A percentile compares a stretch with the other conserved stretches of the same genome.
These are phyloP conservation scores for Turritopsis dohrnii DNA, from an alignment of 30 jellyfish, hydroid and myxozoan species.

Conservation along the genomic window DNA sequence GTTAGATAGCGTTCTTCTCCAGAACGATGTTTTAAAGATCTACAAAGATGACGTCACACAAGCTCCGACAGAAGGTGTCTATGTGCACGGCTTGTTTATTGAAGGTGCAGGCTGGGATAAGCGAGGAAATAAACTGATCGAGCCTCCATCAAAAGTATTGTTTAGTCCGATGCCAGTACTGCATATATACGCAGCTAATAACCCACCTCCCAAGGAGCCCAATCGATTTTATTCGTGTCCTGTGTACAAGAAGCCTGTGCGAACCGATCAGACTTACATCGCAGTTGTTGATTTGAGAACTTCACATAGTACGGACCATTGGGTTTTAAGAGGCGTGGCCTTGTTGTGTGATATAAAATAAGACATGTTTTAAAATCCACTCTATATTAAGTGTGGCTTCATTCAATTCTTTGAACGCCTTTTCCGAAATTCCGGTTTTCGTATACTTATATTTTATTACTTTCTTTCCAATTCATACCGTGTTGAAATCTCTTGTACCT, in stretches of 20 bases:
- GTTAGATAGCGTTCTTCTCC: slow-evolving; percentile 72
- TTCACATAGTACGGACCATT: slow-evolving; percentile 61
- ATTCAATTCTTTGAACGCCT: no score
- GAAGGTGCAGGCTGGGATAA: slow-evolving; percentile 94
- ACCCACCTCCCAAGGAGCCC: slow-evolving; percentile 38
- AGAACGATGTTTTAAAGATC: slow-evolving; percentile 62
- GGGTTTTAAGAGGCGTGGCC: slow-evolving; percentile 89
- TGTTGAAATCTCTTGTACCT: no score
- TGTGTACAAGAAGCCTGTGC: slow-evolving; percentile 69
- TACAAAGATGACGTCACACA: slow-evolving; percentile 67
- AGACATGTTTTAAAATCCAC: neutral
- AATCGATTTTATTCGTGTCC: slow-evolving; percentile 62
- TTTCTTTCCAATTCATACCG: no score
- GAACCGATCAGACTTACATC: slow-evolving; percentile 72
- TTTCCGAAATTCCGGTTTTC: no score
- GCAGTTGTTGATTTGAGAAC: slow-evolving; percentile 54
- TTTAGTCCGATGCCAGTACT: slow-evolving; percentile 81
- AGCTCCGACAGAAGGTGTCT: slow-evolving; percentile 79
- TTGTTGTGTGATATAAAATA: slow-evolving; percentile 72
- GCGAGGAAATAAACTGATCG: slow-evolving; percentile 56
- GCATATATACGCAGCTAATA: slow-evolving; percentile 74
- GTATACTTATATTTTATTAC: no score
- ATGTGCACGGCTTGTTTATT: slow-evolving; percentile 67
- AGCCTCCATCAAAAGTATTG: slow-evolving; percentile 72
- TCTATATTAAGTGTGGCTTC: no score